Evolutionary conservation across 2,888 invertebrate species (phyloP), one percentile per base, ranked within the genome.

Genomic region (Calliphora vomitoria): DNA sequence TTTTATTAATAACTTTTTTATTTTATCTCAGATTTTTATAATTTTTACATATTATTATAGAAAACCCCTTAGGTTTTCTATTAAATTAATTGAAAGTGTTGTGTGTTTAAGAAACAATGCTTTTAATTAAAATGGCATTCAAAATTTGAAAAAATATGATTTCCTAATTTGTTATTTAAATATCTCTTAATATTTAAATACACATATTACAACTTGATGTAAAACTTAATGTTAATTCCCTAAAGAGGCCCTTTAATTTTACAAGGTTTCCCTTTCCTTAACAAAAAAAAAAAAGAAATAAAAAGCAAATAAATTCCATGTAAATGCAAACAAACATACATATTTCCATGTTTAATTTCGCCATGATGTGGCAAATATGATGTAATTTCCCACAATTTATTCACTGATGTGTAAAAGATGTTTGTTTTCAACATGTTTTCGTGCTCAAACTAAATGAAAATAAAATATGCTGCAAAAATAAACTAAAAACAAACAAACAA

Each of bases 371-470:
- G 60, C 68, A 82, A 50, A 82, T 66, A 31, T 64, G 64, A 18
- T 47, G 47, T 18, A 84, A 58, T 71, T 78, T 83, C 13, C 64
- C 5, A 72, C 64, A 76, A 66, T 69, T 80, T 86, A 83, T 71
- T 82, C 80, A 83, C 71, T 86, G 71, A 86, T 47, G 83, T 76
- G 80, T 66, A 55, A 86, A 80, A 86, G 80, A 86, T 83, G 62
- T 83, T 83, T 76, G 20, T 64, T 62, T 69, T 25, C 66, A 71
- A 38, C 83, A 72, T 44, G 31, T 35, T 84, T 64, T 74, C 50
- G 10, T 71, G 11, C 18, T 44, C 25, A 10, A 74, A 55, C 66
- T 41, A 10, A 69, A 69, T 71, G 60, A 44, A 15, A 41, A 50
- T 20, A 50, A 69, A 62, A 50, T 13, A 35, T 18, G 62, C 60